phyloP scores from a whole-genome alignment of 2,888 invertebrate genomes.

The Gnatocerus cornutus region DNA sequence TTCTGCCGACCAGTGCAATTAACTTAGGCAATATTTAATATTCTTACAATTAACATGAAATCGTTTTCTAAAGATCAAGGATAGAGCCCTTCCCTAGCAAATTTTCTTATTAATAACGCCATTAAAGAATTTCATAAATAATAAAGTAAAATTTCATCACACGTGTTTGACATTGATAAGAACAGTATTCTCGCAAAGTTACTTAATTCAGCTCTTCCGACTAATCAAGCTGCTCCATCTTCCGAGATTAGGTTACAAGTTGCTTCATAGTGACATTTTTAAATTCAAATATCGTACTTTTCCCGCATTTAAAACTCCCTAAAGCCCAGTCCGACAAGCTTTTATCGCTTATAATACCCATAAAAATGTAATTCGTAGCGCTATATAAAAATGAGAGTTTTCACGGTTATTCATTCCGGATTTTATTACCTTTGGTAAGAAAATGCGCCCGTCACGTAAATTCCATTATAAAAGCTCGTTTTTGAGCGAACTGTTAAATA shows the following conservation, averaged over 20 bases:
- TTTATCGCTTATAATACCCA: conserved; percentile 24
- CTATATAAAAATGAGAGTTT: conserved; percentile 30
- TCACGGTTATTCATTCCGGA: conserved; percentile 14
- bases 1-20: too few relatives aligned
- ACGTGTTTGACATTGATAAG: too few relatives aligned
- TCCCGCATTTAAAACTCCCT: conserved; percentile 7
- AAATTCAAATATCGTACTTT: conserved; percentile 9
- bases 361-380: conserved; percentile 33
- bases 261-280: conserved; percentile 10
- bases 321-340: conserved; percentile 19
- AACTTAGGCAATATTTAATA: too few relatives aligned
- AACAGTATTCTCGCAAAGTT: too few relatives aligned
- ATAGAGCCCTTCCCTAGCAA: too few relatives aligned
- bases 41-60: too few relatives aligned
- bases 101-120: too few relatives aligned
- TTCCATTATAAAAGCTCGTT: conserved; percentile 11
- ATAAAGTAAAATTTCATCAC: too few relatives aligned
- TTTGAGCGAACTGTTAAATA: conserved; percentile 3
- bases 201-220: neutral
- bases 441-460: conserved; percentile 13
- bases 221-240: neutral
- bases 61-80: too few relatives aligned
- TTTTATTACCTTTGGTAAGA: conserved; percentile 23
- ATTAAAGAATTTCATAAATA: too few relatives aligned
- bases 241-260: neutral